These are phyloP conservation scores for Sitta carolinensis DNA, from an alignment of 2,797 vertebrate genomes.

Conservation along the genomic window DNA sequence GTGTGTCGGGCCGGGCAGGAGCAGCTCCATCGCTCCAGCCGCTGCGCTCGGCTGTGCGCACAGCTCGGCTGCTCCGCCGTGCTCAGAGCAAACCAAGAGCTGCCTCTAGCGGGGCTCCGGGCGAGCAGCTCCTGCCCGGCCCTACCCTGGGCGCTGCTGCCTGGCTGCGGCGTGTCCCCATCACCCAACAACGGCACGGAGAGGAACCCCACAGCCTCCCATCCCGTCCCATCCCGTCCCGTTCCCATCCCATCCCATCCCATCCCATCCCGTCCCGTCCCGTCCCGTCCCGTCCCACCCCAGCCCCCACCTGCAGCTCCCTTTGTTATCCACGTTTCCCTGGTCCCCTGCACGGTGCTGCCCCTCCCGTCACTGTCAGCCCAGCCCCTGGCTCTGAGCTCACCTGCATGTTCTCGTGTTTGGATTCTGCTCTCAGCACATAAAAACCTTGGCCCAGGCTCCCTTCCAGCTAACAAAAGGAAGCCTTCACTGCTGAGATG, in stretches of 20 bases:
- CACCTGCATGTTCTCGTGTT: fast-evolving
- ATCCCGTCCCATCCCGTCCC: too few species aligned
- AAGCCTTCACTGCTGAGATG: not conserved
- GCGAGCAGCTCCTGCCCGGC: not conserved
- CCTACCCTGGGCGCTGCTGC: not conserved
- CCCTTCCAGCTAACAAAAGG: not conserved
- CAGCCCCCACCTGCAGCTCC: too few species aligned
- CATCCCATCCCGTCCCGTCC: too few species aligned
- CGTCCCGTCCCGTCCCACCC: not conserved
- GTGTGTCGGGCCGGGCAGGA: not conserved
- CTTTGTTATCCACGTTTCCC: fast-evolving
- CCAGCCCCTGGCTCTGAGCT: not conserved
- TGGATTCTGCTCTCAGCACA: not conserved
- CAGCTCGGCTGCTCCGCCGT: not conserved
- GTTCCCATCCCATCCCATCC: not conserved
- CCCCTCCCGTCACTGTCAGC: not conserved
- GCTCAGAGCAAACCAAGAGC: conserved; percentile 25
- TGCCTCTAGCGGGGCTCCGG: conserved; percentile 56
- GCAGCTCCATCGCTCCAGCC: not conserved
- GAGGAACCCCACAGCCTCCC: fast-evolving
- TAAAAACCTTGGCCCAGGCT: not conserved
- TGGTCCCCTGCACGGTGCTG: fast-evolving
- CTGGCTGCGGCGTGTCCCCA: fast-evolving
- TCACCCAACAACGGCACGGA: fast-evolving
- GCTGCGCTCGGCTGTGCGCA: not conserved